Conservation (phyloP, 2,797 vertebrate genomes). For the Rhinichthys osculus region DNA sequence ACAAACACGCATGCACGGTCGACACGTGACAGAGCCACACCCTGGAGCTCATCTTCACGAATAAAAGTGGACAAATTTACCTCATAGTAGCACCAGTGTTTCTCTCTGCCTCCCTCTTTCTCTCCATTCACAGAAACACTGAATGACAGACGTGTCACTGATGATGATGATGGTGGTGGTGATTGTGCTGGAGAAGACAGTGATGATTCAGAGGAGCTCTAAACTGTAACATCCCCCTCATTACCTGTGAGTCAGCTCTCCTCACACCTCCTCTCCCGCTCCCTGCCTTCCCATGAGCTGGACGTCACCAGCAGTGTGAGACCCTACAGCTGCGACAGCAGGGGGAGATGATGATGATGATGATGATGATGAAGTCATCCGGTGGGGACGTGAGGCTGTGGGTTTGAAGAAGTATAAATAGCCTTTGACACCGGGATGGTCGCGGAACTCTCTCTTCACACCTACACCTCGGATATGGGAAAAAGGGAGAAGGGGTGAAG, state of each 20-base stretch:
- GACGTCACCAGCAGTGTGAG: constrained; percentile 15
- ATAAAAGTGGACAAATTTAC: not conserved
- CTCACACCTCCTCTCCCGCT: constrained; percentile 35
- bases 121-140: constrained; percentile 45
- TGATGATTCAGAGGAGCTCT: constrained; percentile 61
- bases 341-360: constrained; percentile 40
- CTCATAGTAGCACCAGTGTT: not conserved
- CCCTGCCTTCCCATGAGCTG: constrained; percentile 4
- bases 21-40: constrained; percentile 15
- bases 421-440: constrained; percentile 34
- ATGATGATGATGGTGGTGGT: constrained; percentile 31
- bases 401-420: constrained; percentile 61
- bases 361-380: constrained; percentile 50
- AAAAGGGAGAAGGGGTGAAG: not conserved
- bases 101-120: constrained; percentile 21
- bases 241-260: constrained; percentile 74
- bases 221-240: constrained; percentile 65
- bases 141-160: constrained; percentile 41
- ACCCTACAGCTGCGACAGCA: constrained; percentile 35
- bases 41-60: not conserved
- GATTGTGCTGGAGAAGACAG: constrained; percentile 38
- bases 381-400: constrained; percentile 47
- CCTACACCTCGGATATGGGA: constrained; percentile 34
- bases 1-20: not conserved
- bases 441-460: constrained; percentile 41